Evolutionary conservation across 2,888 invertebrate species (phyloP).

Genomic region (Phymatocera aterrima): DNA sequence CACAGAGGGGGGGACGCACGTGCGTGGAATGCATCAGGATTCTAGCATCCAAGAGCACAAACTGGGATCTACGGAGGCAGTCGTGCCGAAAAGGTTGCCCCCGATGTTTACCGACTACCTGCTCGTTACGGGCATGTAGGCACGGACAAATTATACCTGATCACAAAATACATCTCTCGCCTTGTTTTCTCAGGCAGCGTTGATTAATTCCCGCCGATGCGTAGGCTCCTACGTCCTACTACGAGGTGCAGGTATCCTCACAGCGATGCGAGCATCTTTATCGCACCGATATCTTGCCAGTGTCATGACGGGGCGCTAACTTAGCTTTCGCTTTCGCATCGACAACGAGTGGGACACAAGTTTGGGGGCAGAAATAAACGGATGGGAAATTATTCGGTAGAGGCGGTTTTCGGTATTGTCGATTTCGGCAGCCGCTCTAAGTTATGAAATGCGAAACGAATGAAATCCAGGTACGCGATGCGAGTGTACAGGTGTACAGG

Average conservation of each 20-base stretch:
- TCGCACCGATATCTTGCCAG: too few species aligned
- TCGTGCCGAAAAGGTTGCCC: constrained; percentile 40
- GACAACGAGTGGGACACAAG: not conserved
- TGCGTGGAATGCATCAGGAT: constrained; percentile 36
- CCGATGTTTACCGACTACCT: constrained; percentile 43
- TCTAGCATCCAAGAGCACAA: not conserved
- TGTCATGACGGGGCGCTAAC: too few species aligned
- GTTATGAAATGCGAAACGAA: not conserved
- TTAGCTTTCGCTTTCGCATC: not conserved
- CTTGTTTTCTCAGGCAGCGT: constrained; percentile 9
- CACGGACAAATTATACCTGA: constrained; percentile 29
- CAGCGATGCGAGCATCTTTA: too few species aligned
- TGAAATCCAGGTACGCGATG: not conserved
- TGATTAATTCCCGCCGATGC: constrained; percentile 33
- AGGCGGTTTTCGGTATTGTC: not conserved
- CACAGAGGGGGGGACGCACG: constrained; percentile 38
- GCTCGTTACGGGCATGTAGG: constrained; percentile 31
- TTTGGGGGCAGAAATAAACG: not conserved
- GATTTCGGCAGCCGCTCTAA: not conserved
- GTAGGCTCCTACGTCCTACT: not conserved
- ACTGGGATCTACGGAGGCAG: constrained; percentile 12
- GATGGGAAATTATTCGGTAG: not conserved
- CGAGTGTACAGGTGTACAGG: not conserved
- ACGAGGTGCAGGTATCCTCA: too few species aligned
- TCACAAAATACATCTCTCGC: constrained; percentile 21